Base-by-base conservation (phyloP, 2,113 vertebrate species). In the Malurus melanocephalus region DNA sequence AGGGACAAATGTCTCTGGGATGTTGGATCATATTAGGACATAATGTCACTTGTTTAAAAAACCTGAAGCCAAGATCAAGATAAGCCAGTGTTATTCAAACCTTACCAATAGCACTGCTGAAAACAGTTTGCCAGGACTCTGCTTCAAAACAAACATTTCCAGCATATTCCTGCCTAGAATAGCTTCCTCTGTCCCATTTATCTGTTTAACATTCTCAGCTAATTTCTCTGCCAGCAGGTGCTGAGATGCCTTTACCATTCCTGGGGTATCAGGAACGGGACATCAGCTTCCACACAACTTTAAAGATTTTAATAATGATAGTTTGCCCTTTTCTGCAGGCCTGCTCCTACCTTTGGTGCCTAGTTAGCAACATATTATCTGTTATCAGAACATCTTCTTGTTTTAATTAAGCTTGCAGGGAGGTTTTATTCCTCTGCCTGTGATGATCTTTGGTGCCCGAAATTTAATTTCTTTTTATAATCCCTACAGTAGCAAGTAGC, bases 391-490 rank as follows among this genome's bases (percentile, higher is more conserved):
- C 43, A 81, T 46, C 40, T 78, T 71, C 76, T 74, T 40, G 3
- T 69, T 85, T 91, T 85, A 92, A 90, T 92, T 89, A 90, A 82
- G 17, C 48, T 84, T 82, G 12, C 80, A 87, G 62, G 46, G 40
- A 90, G 74, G 55, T 92, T 88, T 79, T 81, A 73, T 88, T 88
- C 43, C 55, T 88, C 51, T 89, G 38, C 28, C 42, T 85, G 16
- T 20, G 59, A 82, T 79, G 62, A 73, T 87, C 78, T 76, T 85
- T 59, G 21, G 55, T 69, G 24, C 49, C 62, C 32, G 61, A 72
- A 81, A 79, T 84, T 84, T 95, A 90, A 87, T 90, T 91, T 92
- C 20, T 87, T 83, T 84, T 69, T 45, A 49, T 72, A 93, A 76
- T 79, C 71, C 27, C 49, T 79, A 14, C 15, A 46, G 62, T 56